These are phyloP conservation scores for Calliopsis andreniformis DNA, from an alignment of 1,140 invertebrate genomes.

Conservation along the genomic window DNA sequence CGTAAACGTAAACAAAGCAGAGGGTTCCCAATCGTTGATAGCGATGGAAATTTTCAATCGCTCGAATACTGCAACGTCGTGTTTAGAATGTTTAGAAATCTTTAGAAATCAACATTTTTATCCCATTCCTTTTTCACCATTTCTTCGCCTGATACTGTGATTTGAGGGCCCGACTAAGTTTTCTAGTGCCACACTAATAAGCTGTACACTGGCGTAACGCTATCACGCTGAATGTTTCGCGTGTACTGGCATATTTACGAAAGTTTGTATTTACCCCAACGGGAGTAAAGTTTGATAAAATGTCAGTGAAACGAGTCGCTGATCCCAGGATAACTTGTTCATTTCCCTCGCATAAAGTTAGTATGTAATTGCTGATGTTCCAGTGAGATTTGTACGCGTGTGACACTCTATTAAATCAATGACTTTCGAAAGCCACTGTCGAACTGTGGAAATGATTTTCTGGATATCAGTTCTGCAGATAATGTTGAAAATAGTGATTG, in stretches of 20 bases:
- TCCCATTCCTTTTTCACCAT: too few species aligned
- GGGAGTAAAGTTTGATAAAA: slow-evolving; percentile 11
- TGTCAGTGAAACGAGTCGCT: background rate
- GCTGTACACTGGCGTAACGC: background rate
- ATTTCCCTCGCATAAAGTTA: background rate
- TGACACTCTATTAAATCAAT: background rate
- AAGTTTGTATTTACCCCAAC: background rate
- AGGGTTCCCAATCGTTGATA: background rate
- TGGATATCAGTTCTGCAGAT: too few species aligned
- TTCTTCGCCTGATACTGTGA: too few species aligned
- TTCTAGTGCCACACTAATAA: too few species aligned
- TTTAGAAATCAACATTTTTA: too few species aligned
- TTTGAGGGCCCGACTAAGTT: too few species aligned
- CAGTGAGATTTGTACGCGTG: background rate
- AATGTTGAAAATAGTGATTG: too few species aligned
- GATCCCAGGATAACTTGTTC: slow-evolving; percentile 25
- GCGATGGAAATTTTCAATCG: background rate
- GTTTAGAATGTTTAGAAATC: too few species aligned
- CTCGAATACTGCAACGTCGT: too few species aligned
- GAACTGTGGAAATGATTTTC: too few species aligned
- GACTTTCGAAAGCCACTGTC: too few species aligned
- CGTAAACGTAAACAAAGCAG: background rate
- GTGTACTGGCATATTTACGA: slow-evolving; percentile 17
- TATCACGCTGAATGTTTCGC: slow-evolving; percentile 10
- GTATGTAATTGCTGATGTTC: too few species aligned